phyloP scores from a whole-genome alignment of 1,140 invertebrate species.

The Pteromalus puparum region DNA sequence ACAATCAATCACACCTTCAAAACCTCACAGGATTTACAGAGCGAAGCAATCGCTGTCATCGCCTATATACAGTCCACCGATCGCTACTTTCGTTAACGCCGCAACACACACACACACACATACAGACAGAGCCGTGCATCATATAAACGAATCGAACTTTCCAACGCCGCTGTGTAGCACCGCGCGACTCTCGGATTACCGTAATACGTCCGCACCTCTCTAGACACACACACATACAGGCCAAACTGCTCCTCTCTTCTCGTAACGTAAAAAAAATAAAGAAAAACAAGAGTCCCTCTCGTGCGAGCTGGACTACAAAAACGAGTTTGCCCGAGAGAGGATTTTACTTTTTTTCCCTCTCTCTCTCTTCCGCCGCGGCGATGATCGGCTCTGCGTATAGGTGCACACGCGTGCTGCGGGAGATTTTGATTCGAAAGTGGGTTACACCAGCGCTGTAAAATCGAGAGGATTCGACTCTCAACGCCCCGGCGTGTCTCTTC shows the following conservation, averaged over 20 bases:
- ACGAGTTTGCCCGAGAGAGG: conserved; percentile 28
- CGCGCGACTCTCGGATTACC: conserved; percentile 27
- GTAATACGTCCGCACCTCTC: conserved; percentile 23
- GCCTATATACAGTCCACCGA: neutral
- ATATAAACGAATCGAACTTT: conserved; percentile 37
- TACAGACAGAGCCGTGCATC: neutral
- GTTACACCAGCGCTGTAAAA: conserved; percentile 23
- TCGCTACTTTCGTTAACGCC: neutral
- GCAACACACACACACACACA: too few relatives aligned
- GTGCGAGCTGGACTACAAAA: neutral
- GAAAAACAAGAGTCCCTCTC: conserved; percentile 3
- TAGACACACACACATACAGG: neutral
- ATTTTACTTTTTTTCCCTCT: conserved; percentile 35
- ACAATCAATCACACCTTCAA: too few relatives aligned
- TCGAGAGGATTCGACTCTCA: conserved; percentile 2
- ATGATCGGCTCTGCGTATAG: neutral
- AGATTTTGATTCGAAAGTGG: conserved; percentile 44
- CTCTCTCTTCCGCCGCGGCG: neutral
- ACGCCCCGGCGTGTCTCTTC: neutral
- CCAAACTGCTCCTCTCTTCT: neutral
- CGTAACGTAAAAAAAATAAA: conserved; percentile 26
- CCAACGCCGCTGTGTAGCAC: neutral
- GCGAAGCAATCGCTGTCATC: neutral
- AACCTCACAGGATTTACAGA: neutral
- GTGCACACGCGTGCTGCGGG: neutral